phyloP scores from a whole-genome alignment of 2,113 vertebrate species.

The Clupea harengus region DNA sequence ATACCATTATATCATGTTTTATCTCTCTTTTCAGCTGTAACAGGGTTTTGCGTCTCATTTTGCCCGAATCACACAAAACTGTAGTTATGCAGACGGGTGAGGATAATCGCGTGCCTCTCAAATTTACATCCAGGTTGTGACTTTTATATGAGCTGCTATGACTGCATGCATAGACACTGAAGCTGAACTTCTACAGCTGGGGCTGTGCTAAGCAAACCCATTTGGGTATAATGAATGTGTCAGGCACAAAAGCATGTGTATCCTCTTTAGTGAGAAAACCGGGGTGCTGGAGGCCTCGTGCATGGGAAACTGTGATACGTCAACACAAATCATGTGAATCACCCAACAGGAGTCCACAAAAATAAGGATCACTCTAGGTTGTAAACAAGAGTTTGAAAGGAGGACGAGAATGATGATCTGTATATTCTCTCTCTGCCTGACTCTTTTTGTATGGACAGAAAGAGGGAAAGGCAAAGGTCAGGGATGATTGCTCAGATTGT shows the following conservation, averaged over 20 bases:
- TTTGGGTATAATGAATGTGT: background rate
- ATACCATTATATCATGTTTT: no score
- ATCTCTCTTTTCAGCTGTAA: no score
- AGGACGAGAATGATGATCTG: background rate
- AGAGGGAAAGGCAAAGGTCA: background rate
- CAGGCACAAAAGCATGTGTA: background rate
- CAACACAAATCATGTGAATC: constrained; percentile 6
- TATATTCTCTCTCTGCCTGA: background rate
- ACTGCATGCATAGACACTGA: background rate
- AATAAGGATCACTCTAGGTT: background rate
- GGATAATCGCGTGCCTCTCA: background rate
- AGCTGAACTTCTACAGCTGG: background rate
- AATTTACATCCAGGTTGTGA: background rate
- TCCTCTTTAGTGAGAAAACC: background rate
- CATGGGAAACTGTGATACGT: background rate
- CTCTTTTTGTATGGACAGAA: background rate
- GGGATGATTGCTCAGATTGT: background rate
- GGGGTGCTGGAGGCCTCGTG: background rate
- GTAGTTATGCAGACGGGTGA: background rate
- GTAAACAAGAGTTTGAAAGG: background rate
- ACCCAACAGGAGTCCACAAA: background rate
- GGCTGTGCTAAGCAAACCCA: background rate
- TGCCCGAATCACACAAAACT: background rate
- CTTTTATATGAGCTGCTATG: background rate
- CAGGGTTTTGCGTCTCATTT: no score